phyloP scores from a whole-genome alignment of 2,888 invertebrate genomes.

The Lathronympha strigana region DNA sequence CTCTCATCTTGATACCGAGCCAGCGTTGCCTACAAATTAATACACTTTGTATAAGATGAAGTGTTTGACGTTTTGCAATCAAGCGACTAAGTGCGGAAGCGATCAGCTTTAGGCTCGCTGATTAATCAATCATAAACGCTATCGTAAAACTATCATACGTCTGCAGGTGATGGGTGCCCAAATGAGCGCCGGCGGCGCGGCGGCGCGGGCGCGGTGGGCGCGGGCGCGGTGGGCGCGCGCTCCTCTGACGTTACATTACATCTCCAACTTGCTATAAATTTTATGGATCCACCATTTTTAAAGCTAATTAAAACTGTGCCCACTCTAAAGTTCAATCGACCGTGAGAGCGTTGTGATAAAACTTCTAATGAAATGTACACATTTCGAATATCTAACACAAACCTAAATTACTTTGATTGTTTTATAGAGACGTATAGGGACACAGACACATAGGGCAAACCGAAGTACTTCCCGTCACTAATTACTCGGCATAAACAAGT shows the following conservation, averaged over 20 bases:
- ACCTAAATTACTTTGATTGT: neutral
- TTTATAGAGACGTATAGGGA: neutral
- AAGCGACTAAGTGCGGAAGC: constrained; percentile 71
- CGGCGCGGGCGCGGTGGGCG: too few species aligned
- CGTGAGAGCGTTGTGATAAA: constrained; percentile 77
- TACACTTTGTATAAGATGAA: constrained; percentile 46
- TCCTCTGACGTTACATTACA: constrained; percentile 60
- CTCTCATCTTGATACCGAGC: constrained; percentile 28
- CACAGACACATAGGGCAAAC: neutral
- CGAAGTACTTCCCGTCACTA: neutral
- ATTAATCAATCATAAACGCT: constrained; percentile 74
- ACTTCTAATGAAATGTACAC: constrained; percentile 54
- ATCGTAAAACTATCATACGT: constrained; percentile 60
- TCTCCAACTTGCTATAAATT: constrained; percentile 75
- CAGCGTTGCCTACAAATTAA: constrained; percentile 43
- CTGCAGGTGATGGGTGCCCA: constrained; percentile 54
- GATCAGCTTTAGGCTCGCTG: constrained; percentile 67
- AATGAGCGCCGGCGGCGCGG: constrained; percentile 66
- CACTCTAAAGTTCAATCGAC: constrained; percentile 66
- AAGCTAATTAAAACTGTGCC: constrained; percentile 78
- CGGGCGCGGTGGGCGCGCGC: constrained; percentile 48
- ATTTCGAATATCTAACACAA: constrained; percentile 1
- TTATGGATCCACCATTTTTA: constrained; percentile 78
- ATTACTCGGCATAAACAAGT: neutral
- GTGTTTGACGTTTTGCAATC: constrained; percentile 59